Evolutionary conservation across 1,140 invertebrate species (phyloP), one percentile per base, ranked within the genome.

Genomic region (Leucophenga varia): DNA sequence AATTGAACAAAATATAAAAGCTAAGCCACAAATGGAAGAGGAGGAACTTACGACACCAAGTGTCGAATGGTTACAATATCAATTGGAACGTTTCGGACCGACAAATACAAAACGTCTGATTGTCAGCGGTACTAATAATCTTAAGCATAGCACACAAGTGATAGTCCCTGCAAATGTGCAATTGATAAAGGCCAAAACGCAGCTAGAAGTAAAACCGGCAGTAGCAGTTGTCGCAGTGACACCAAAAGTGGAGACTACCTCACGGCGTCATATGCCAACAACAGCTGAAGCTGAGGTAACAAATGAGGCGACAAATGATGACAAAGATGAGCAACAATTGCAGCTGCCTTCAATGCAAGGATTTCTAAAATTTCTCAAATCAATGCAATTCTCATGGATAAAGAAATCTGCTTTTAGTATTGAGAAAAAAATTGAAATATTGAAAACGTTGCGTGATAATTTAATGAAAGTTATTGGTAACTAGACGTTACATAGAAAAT

Each of bases 381-480:
- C 69, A 8, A 74, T 84, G 28, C 77, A 82, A 40, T 76, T 76
- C 13, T 78, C 74, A 3, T 79, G 84, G 61, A 72, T 81, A 3
- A 71, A 70, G 40, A 80, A 80, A 35, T 78, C 80, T 2, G 74
- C 77, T 7, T 67, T 77, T 28, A 76, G 70, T 21, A 72, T 83
- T 19, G 77, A 77, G 34, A 77, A 77, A 21, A 85, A 85, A 75
- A 69, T 82, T n/a, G 72, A 74, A 46, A 78, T 80, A 34, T 69
- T 85, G 14, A 75, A 79, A 40, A 61, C 78, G 22, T 59, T 85
- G n/a, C 78, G 78, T 35, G 72, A 82, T 53, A 74, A 77, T 52
- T 69, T 85, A 18, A 55, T 84, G 43, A 59, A 65, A 17, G 77
- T 79, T 47, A 84, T 85, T 53, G 78, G 82, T 84, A n/a, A n/a